phyloP scores from a whole-genome alignment of 2,888 invertebrate genomes.

The Parasteatoda lunata region DNA sequence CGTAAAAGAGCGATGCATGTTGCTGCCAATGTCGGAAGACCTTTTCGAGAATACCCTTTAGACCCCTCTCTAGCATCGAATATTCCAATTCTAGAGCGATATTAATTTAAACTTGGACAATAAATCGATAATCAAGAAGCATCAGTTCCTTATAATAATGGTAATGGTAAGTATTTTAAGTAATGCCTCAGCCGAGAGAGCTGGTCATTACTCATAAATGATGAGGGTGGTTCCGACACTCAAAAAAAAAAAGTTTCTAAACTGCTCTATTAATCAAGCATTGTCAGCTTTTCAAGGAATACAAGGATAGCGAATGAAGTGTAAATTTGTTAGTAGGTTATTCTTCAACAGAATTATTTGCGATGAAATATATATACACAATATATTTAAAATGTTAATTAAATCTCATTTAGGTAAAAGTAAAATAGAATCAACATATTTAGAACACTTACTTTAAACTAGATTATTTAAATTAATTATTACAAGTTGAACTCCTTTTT shows the following conservation, averaged over 20 bases:
- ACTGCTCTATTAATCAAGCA: not conserved
- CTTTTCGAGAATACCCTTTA: too few species aligned
- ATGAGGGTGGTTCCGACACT: slow-evolving; percentile 3
- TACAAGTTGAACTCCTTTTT: too few species aligned
- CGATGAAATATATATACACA: too few species aligned
- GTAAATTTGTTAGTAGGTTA: not conserved
- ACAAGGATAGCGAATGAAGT: not conserved
- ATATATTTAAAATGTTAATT: too few species aligned
- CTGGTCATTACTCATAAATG: slow-evolving; percentile 2
- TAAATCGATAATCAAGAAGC: not conserved
- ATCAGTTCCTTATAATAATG: slow-evolving; percentile 5
- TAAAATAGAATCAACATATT: too few species aligned
- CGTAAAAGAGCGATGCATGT: too few species aligned
- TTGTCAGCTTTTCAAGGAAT: not conserved
- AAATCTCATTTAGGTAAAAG: too few species aligned
- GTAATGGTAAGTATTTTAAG: slow-evolving; percentile 5
- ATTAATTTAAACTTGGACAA: slow-evolving; percentile 1
- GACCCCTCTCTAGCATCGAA: not conserved
- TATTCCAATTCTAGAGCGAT: not conserved
- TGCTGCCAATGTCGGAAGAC: too few species aligned
- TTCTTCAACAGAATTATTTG: too few species aligned
- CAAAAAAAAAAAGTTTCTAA: not conserved
- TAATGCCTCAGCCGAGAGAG: slow-evolving; percentile 1
- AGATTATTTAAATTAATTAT: too few species aligned
- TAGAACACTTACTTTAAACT: too few species aligned